Conservation (phyloP, 2,797 vertebrate species). For the Enteromius treurensis region DNA sequence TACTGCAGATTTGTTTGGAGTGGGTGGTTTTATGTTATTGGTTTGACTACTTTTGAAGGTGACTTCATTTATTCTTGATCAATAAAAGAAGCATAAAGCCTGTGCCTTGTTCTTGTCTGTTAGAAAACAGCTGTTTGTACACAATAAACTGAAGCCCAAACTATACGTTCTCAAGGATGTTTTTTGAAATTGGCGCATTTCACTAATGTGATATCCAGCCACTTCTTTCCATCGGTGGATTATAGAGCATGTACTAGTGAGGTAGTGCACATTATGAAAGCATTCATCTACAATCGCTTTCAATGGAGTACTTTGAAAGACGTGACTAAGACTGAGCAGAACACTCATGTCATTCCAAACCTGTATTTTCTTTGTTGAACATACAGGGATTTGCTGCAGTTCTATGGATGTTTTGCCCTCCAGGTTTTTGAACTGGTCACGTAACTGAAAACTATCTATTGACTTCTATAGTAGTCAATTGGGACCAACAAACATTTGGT, state of each 20-base stretch:
- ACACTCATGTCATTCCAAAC: not conserved
- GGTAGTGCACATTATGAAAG: not conserved
- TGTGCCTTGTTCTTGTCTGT: conserved; percentile 16
- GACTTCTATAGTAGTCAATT: not conserved
- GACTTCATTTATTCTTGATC: conserved; percentile 64
- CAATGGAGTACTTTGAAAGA: not conserved
- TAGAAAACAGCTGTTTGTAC: not conserved
- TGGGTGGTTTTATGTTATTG: conserved; percentile 49
- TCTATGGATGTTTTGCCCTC: too few species aligned
- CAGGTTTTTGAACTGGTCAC: too few species aligned
- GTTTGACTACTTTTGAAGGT: conserved; percentile 61
- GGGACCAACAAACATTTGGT: not conserved
- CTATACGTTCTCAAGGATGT: not conserved
- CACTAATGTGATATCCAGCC: not conserved
- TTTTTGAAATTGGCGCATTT: not conserved
- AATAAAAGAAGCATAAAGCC: conserved; percentile 66
- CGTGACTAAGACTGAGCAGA: not conserved
- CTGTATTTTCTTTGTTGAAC: not conserved
- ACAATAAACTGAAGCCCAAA: not conserved
- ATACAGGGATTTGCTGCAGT: not conserved
- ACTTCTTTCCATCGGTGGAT: not conserved
- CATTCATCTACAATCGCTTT: not conserved
- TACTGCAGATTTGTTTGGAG: conserved; percentile 12
- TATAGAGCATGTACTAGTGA: too few species aligned
- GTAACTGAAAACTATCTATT: not conserved